Conservation (phyloP, 2,888 invertebrate species). For the Dysmachus trigonus region DNA sequence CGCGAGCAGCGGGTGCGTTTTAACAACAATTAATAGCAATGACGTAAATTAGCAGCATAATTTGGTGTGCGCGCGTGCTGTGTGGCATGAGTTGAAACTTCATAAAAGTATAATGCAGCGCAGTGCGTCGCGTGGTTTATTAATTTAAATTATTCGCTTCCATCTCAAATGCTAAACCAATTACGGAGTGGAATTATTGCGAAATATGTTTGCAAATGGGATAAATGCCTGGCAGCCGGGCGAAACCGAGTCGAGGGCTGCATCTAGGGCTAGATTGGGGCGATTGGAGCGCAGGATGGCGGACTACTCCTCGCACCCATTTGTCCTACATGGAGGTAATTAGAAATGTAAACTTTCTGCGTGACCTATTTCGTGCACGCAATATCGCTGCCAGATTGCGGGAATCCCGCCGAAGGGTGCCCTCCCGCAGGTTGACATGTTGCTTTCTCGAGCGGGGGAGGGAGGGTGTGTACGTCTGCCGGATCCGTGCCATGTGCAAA, state of each 20-base stretch:
- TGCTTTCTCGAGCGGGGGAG: neutral
- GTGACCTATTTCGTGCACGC: neutral
- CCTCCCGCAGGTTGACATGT: slow-evolving; percentile 2
- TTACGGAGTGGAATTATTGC: neutral
- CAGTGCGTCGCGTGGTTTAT: neutral
- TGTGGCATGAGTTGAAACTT: neutral
- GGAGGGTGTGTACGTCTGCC: neutral
- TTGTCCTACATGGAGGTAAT: slow-evolving; percentile 15
- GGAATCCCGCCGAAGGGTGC: neutral
- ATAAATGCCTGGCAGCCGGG: neutral
- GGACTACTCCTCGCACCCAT: neutral
- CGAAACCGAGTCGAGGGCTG: neutral
- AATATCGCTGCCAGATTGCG: neutral
- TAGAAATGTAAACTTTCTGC: neutral
- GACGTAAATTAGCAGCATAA: slow-evolving; percentile 6
- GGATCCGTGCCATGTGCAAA: neutral
- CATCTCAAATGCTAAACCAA: slow-evolving; percentile 20
- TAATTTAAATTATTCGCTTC: slow-evolving; percentile 4
- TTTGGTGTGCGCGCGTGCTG: neutral
- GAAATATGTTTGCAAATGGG: slow-evolving; percentile 23
- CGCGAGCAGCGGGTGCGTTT: neutral
- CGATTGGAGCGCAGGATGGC: neutral
- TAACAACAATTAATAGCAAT: slow-evolving; percentile 6
- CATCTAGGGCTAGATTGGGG: neutral
- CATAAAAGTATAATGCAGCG: slow-evolving; percentile 9